Conservation (phyloP, 2,113 vertebrate genomes). For the Eira barbara region DNA sequence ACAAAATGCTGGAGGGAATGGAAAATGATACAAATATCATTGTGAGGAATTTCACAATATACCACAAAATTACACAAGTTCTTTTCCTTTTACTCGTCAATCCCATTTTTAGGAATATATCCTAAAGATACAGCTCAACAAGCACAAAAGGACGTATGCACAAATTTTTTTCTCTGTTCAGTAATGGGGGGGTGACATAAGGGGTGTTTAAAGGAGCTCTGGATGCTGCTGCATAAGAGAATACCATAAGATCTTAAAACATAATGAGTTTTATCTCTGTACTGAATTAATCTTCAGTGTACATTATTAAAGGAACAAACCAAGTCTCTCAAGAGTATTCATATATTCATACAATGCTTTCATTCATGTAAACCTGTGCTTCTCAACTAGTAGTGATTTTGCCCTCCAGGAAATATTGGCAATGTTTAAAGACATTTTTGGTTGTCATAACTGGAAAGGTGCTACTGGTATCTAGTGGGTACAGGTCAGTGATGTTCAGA, state of each 20-base stretch:
- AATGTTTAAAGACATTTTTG: background rate
- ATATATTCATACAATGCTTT: background rate
- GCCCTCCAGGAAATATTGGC: background rate
- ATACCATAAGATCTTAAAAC: background rate
- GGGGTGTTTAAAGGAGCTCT: background rate
- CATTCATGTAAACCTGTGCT: background rate
- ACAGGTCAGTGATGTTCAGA: background rate
- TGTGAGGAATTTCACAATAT: background rate
- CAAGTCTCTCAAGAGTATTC: background rate
- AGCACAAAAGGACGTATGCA: background rate
- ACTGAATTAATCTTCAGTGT: background rate
- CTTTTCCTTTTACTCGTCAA: background rate
- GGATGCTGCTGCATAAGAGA: background rate
- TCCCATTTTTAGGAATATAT: background rate
- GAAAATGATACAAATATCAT: slow-evolving; percentile 5
- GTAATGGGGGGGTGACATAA: background rate
- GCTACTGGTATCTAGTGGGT: background rate
- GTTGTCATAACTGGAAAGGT: background rate
- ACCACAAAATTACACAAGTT: background rate
- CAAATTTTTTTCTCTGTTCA: background rate
- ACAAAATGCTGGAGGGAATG: background rate
- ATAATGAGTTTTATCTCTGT: background rate
- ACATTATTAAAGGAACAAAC: background rate
- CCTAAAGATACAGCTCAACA: background rate
- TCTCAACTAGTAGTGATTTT: background rate